Base-by-base conservation (phyloP, 2,113 vertebrate genomes). In the Lates calcarifer region DNA sequence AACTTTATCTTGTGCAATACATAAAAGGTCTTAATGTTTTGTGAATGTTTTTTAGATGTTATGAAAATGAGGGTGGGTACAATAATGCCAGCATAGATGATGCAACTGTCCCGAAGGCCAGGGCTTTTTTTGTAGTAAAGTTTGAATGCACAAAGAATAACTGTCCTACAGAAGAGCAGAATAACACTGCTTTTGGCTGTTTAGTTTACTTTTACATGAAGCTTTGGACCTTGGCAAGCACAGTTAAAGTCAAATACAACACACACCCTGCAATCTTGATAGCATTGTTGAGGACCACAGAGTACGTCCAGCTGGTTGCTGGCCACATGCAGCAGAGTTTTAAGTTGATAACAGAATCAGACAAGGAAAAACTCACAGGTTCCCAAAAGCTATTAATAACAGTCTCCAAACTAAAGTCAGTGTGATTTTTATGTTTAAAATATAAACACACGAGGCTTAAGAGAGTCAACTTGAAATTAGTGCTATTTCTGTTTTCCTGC, bases 221-320 rank as follows among this genome's bases (percentile, higher is more conserved):
- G 8, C 45, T 66, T 13, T 0, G 28, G 37, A 62, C 41, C 3
- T 20, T 58, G 33, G 51, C 51, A 78, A 57, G 22, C 51, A 63
- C 35, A 56, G 1, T 39, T 45, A 0, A 60, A 45, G 53, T 56
- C 57, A 75, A 56, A 73, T 2, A 65, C 65, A 41, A 12, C 39
- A 72, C 41, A 56, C 66, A 14, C 62, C 43, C 9, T 76, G 39
- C 31, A 65, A 60, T 76, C 61, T 68, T 81, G 5, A 24, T 65
- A 60, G 14, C 31, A 67, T 26, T 62, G 51, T 75, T n/a, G 5
- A 47, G 55, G 57, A 39, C 24, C 33, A 64, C 13, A 41, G 65
- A 71, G 39, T n/a, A 45, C 6, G 37, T 65, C 75, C 26, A 78
- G 43, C 49, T 68, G n/a, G 45, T 67, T 79, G 12, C n/a, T 33